A percentile compares a stretch with the other conserved stretches of the same genome.
Conservation (phyloP, 2,888 invertebrate species). For the Tanypteryx hageni region DNA sequence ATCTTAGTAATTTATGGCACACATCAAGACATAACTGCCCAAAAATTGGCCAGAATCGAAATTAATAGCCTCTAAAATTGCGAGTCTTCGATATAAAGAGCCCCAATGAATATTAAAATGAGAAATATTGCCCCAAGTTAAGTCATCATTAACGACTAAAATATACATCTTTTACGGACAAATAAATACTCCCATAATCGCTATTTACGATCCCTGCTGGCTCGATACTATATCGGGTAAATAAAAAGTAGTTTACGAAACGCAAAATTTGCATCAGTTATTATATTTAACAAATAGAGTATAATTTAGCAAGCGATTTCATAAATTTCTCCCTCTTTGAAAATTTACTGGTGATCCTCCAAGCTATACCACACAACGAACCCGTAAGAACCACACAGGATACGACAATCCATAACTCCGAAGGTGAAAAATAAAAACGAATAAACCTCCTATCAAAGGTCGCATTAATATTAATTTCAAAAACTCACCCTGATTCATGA, state of each 20-base stretch:
- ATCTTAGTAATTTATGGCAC: neutral
- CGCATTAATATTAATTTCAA: conserved; percentile 39
- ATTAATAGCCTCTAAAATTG: neutral
- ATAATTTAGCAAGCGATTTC: too few relatives aligned
- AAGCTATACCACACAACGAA: neutral
- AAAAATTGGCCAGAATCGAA: neutral
- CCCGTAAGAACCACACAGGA: neutral
- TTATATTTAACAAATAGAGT: too few relatives aligned
- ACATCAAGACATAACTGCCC: neutral
- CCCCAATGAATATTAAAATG: neutral
- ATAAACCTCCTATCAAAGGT: neutral
- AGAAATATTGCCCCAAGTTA: neutral
- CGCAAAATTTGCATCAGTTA: too few relatives aligned
- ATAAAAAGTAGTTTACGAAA: too few relatives aligned
- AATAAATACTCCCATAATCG: too few relatives aligned
- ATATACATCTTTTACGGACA: neutral
- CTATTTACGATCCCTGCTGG: too few relatives aligned
- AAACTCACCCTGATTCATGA: conserved; percentile 54
- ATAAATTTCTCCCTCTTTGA: too few relatives aligned
- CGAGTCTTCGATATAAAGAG: neutral
- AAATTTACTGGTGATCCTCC: too few relatives aligned
- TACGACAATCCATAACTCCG: conserved; percentile 38
- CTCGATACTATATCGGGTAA: too few relatives aligned
- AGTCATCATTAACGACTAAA: neutral
- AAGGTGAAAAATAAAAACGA: conserved; percentile 13